Base-by-base conservation (phyloP, 2,888 invertebrate species). In the Coleophora flavipennella region DNA sequence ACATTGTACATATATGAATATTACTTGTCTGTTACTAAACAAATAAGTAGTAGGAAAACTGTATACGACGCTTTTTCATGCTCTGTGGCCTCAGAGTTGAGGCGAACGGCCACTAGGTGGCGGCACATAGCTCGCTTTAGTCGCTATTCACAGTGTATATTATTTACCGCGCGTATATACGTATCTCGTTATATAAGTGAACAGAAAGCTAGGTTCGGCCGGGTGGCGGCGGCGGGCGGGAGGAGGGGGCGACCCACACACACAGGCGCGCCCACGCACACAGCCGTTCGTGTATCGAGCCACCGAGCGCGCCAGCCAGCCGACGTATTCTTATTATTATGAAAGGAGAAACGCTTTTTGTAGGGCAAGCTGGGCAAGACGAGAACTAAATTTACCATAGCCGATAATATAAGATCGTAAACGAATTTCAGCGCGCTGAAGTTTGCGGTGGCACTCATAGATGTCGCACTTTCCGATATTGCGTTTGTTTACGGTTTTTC, bases 241-340 rank as follows among this genome's bases (percentile, higher is more conserved):
- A 33, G 43, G 49, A 44, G 45, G 43, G 38, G 32, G 43, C 52
- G 46, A 50, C 57, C 46, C 55, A 59, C 66, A 55, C 70, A 57
- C 61, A 50, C 53, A 27, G 13, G n/a, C 38, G 32, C 44, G 44
- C 52, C 49, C 53, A 46, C 69, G 54, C 72, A 68, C 77, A 68
- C 66, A 42, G 32, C n/a, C 53, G 28, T 47, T n/a, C 60, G 71
- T 73, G 59, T 77, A 78, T 75, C 77, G 74, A 78, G 68, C 79
- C 71, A 77, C 68, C 75, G 72, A 73, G 71, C 77, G 75, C 72
- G 77, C 75, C 74, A 71, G 65, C 72, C 76, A 71, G 69, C 70
- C 77, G 79, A 81, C 85, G 86, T 87, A 88, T 88, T 87, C 87
- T 87, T 83, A 87, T 87, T 85, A 84, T 83, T 78, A 83, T 75